phyloP scores from a whole-genome alignment of 1,140 invertebrate species.

The Caenorhabditis remanei region DNA sequence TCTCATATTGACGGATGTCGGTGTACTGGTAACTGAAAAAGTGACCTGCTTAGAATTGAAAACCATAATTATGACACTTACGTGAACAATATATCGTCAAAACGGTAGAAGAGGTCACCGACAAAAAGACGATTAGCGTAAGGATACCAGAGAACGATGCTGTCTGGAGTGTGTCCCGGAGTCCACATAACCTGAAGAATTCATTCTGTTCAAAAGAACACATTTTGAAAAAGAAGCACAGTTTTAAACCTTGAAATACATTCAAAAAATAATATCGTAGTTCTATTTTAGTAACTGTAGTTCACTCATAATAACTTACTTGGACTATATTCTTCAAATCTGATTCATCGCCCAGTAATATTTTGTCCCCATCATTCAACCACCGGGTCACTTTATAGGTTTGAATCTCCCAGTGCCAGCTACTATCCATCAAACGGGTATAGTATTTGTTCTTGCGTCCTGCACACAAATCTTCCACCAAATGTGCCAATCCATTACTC shows the following conservation, averaged over 20 bases:
- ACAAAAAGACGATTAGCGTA: conserved; percentile 66
- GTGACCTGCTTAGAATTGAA: not conserved
- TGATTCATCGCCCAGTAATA: conserved; percentile 64
- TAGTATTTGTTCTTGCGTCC: conserved; percentile 64
- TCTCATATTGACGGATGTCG: conserved; percentile 63
- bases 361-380: conserved; percentile 66
- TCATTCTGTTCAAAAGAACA: not conserved
- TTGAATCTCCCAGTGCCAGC: conserved; percentile 68
- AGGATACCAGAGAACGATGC: conserved; percentile 64
- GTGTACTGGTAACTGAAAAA: conserved; percentile 66
- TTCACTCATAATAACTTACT: not conserved
- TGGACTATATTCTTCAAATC: conserved; percentile 59
- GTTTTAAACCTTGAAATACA: not conserved
- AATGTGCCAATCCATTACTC: conserved; percentile 65
- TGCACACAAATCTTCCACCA: conserved; percentile 67
- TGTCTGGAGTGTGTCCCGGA: conserved; percentile 69
- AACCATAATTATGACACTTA: conserved; percentile 26
- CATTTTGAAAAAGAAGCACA: not conserved
- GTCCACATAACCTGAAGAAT: conserved; percentile 61
- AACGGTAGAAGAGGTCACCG: conserved; percentile 69
- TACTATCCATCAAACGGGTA: conserved; percentile 65
- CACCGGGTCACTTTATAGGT: conserved; percentile 70
- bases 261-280: too few relatives aligned
- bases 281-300: not conserved
- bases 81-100: conserved; percentile 69